phyloP scores from a whole-genome alignment of 2,797 vertebrate genomes.

The Platyrinchus mystaceus region DNA sequence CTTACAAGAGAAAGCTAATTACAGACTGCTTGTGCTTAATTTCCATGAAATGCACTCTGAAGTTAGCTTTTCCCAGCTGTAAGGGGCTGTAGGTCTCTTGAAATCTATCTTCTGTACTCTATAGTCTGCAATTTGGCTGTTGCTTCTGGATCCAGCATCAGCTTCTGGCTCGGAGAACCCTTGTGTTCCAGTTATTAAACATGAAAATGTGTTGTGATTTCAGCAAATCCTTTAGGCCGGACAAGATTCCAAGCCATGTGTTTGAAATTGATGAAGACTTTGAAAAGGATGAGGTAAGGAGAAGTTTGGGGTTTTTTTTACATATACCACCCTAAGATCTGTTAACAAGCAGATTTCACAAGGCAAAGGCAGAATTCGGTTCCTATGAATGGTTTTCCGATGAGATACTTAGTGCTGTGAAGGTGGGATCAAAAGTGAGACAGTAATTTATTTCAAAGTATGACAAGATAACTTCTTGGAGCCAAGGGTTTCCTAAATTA shows the following conservation, averaged over 20 bases:
- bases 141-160: neutral
- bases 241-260: conserved; percentile 91
- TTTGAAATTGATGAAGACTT: conserved; percentile 96
- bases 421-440: neutral
- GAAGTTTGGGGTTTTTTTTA: neutral
- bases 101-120: neutral
- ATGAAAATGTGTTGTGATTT: conserved; percentile 64
- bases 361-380: neutral
- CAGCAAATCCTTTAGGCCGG: conserved; percentile 94
- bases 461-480: neutral
- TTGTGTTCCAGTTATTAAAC: neutral
- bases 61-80: neutral
- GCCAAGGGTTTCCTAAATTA: neutral
- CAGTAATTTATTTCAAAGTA: neutral
- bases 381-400: neutral
- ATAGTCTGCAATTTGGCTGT: neutral
- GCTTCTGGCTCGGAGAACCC: neutral
- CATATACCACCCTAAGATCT: neutral
- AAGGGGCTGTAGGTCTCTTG: neutral
- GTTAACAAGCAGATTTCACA: neutral
- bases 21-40: neutral
- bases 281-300: conserved; percentile 89
- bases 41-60: neutral
- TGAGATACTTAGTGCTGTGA: neutral
- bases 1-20: neutral